Base-by-base conservation (phyloP, 2,797 vertebrate species). In the Helicolenus hilgendorfi region DNA sequence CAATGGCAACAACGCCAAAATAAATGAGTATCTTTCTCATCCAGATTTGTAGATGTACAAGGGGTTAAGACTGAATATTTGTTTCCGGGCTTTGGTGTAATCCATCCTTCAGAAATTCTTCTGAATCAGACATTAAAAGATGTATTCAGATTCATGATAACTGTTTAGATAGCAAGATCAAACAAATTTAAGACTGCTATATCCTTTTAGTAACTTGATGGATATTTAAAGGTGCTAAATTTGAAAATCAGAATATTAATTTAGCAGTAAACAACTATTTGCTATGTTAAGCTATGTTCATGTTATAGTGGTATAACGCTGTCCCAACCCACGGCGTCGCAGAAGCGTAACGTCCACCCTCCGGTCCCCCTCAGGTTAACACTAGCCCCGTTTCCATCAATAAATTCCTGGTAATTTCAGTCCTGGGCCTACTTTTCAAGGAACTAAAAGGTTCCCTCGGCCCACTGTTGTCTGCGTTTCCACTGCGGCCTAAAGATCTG, bases 1-100 rank as follows among this genome's bases (percentile, higher is more conserved):
- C 36, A 9, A 14, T 41, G 71, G 38, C 84, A 92, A 71, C 22
- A 33, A 58, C 8, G 20, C 63, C 76, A 71, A 88, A 88, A 86
- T 85, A 67, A 82, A 86, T 13, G 2, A 56, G 41, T 60, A 60
- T 85, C 73, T 85, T 79, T 77, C 49, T 67, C 49, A 49, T 67
- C 26, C 35, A 79, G 64, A 88, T 59, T 33, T 86, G 45, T 14
- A 67, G 59, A 72, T 79, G 26, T 38, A 72, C 72, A 82, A 79
- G 27, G 18, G 24, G 58, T 84, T 74, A 49, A 72, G n/a, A 33
- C 31, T 24, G 24, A 53, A 9, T 70, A 58, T 70, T 58, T 4
- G 4, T 63, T 85, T 55, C 24, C 3, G 33, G 63, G 65, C 31
- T 64, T 74, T 60, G 15, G 41, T 77, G 22, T 55, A 56, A 87